Conservation (phyloP, 2,113 vertebrate species). For the Noctilio leporinus region DNA sequence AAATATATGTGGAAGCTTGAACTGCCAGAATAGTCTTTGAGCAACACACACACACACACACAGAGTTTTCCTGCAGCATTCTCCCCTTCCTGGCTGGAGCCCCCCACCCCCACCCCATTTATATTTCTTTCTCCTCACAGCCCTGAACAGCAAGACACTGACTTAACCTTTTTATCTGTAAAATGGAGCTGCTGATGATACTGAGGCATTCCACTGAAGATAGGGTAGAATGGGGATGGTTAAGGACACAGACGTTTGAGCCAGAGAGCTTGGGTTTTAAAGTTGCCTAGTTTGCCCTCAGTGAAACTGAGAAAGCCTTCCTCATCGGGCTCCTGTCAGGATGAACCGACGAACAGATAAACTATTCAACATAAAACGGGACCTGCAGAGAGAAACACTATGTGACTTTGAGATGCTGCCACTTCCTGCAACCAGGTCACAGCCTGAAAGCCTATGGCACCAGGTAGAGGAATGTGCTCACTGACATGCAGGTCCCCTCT, state of each 20-base stretch:
- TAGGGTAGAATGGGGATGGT: neutral
- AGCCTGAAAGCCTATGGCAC: too few species aligned
- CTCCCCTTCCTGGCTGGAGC: neutral
- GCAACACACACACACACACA: neutral
- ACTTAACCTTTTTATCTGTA: neutral
- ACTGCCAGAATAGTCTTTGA: neutral
- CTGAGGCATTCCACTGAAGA: neutral
- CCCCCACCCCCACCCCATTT: neutral
- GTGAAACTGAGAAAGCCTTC: neutral
- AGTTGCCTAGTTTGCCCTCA: neutral
- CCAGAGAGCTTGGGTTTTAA: neutral
- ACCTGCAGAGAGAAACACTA: accelerated
- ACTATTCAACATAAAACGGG: accelerated
- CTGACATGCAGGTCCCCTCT: accelerated
- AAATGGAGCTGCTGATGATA: neutral
- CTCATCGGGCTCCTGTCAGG: too few species aligned
- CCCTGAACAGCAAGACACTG: neutral
- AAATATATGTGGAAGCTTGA: neutral
- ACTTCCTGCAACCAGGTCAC: too few species aligned
- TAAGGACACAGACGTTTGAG: neutral
- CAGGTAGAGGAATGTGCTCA: accelerated
- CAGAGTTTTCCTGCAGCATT: neutral
- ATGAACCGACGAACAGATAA: too few species aligned
- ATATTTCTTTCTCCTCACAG: neutral
- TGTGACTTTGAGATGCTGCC: neutral